These are phyloP conservation scores for Holocentrus rufus DNA, from an alignment of 2,797 vertebrate species.

Conservation along the genomic window DNA sequence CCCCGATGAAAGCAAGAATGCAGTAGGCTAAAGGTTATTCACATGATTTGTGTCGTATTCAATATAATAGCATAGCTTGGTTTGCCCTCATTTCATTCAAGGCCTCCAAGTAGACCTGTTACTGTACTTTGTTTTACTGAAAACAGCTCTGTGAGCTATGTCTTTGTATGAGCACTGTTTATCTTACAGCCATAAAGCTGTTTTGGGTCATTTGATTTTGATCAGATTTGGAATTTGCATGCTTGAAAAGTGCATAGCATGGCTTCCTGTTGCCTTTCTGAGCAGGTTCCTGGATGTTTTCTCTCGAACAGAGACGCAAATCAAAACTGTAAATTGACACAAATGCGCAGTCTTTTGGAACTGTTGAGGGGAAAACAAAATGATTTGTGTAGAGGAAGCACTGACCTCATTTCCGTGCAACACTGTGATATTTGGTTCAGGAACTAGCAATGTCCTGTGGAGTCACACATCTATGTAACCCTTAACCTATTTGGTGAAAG, in stretches of 20 bases:
- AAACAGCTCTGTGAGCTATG: background rate
- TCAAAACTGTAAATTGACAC: constrained; percentile 26
- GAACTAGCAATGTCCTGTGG: constrained; percentile 74
- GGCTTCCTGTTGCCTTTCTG: constrained; percentile 39
- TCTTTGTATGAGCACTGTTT: constrained; percentile 22
- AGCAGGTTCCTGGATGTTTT: background rate
- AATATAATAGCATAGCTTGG: constrained; percentile 25
- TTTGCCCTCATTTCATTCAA: constrained; percentile 21
- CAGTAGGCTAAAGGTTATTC: constrained; percentile 42
- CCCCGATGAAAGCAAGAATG: constrained; percentile 63
- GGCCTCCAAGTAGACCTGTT: constrained; percentile 21
- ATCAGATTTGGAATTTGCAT: constrained; percentile 54
- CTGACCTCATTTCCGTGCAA: constrained; percentile 75
- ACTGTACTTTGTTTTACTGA: constrained; percentile 12
- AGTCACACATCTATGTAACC: constrained; percentile 65
- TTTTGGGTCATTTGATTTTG: constrained; percentile 20
- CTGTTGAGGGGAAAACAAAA: constrained; percentile 46
- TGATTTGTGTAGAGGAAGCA: constrained; percentile 64
- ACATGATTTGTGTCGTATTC: constrained; percentile 54
- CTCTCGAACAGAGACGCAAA: constrained; percentile 32
- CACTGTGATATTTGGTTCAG: constrained; percentile 59
- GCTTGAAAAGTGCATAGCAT: constrained; percentile 29
- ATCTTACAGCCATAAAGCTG: constrained; percentile 9
- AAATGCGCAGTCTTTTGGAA: constrained; percentile 53
- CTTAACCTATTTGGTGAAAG: constrained; percentile 64